These are phyloP conservation scores for Corydoras sp. DNA, from an alignment of 2,113 vertebrate genomes.

Conservation along the genomic window DNA sequence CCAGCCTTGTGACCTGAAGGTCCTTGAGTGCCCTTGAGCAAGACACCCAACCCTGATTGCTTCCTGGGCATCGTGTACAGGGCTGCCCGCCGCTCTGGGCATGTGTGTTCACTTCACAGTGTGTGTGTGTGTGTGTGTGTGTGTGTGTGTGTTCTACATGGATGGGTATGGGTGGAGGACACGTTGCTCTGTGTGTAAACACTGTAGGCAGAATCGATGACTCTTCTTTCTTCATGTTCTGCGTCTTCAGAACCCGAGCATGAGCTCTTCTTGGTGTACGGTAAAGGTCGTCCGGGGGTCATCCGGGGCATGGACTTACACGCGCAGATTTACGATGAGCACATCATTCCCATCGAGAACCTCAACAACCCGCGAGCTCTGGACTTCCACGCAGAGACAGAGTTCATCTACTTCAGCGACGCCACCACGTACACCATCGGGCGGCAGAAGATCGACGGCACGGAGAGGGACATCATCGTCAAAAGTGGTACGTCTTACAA, in stretches of 20 bases:
- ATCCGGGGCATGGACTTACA: constrained; percentile 97
- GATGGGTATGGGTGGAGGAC: no score
- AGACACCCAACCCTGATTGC: no score
- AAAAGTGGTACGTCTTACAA: constrained; percentile 75
- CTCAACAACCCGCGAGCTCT: constrained; percentile 92
- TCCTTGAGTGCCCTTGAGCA: no score
- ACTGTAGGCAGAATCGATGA: no score
- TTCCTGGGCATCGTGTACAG: no score
- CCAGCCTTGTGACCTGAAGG: no score
- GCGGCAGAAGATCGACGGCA: constrained; percentile 92
- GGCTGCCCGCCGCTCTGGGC: no score
- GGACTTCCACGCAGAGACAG: constrained; percentile 86
- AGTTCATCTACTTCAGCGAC: constrained; percentile 94
- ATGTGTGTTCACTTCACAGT: no score
- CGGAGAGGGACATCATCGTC: constrained; percentile 84
- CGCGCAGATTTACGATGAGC: constrained; percentile 87
- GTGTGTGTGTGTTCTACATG: no score
- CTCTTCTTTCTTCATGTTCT: not conserved
- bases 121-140: no score
- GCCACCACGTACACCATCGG: constrained; percentile 95
- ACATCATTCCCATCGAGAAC: constrained; percentile 98
- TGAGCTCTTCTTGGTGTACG: constrained; percentile 89
- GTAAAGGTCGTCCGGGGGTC: constrained; percentile 90
- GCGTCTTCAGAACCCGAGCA: constrained; percentile 81
- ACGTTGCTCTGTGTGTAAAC: no score